phyloP scores from a whole-genome alignment of 2,113 vertebrate genomes.

The Platysternon megacephalum region DNA sequence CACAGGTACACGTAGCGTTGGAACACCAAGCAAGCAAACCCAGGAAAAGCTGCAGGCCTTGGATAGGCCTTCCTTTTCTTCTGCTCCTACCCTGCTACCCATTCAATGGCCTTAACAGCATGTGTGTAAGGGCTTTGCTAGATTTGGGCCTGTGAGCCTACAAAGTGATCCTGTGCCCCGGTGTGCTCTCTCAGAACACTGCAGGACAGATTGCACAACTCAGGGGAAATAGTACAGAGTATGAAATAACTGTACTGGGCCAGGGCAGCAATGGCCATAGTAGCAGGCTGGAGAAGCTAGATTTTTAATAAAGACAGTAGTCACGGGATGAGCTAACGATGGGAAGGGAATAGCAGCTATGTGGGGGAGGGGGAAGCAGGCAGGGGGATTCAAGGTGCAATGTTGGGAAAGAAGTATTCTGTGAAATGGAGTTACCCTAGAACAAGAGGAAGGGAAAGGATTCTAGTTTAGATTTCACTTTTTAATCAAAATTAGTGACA shows the following conservation, averaged over 20 bases:
- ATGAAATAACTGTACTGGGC: background rate
- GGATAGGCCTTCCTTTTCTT: background rate
- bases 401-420: background rate
- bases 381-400: background rate
- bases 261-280: background rate
- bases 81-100: background rate
- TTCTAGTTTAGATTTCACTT: background rate
- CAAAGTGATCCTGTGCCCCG: background rate
- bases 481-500: background rate
- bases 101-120: background rate
- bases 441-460: background rate
- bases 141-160: background rate
- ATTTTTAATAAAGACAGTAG: background rate
- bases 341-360: background rate
- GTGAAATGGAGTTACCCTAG: background rate
- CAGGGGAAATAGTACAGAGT: background rate
- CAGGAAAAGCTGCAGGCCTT: background rate
- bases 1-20: background rate
- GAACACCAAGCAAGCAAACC: background rate
- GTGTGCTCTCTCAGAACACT: background rate
- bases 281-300: background rate
- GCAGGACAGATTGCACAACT: background rate
- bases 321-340: background rate
- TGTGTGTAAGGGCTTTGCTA: background rate
- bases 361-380: background rate